Evolutionary conservation across 1,140 invertebrate species (phyloP), one percentile per base, ranked within the genome.

Genomic region (Temnothorax nylanderi): DNA sequence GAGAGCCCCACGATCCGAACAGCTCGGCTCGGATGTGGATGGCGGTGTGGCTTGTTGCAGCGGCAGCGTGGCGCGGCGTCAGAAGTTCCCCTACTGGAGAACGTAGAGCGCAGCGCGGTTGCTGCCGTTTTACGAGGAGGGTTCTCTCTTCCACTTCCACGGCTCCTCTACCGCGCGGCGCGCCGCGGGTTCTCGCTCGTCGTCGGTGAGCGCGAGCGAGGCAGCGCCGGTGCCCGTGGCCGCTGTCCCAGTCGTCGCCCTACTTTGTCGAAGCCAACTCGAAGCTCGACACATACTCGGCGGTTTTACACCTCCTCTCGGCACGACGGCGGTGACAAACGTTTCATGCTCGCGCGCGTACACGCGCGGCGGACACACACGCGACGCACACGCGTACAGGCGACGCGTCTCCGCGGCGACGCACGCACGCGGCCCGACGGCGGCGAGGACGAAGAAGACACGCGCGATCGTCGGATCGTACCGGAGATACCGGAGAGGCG

Each of bases 261-360:
- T 95, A 95, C 95, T 95, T 95, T 94, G 94, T 93, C 94, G 89
- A 94, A 94, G 94, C 94, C 91, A 95, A 94, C 93, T 94, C 93
- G 69, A 72, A 90, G 93, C 92, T 92, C 93, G 91, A 92, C 92
- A 91, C 91, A 92, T 90, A 91, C 90, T 90, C 92, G 92, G 92
- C 77, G 77, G 32, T 26, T 91, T 93, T 91, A 90, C 89, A 91
- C 87, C 91, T 85, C 76, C 80, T 74, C 69, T 67, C 89, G 89
- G 44, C 64, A 87, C 86, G 89, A 90, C 89, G 89, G 80, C 80
- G 81, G 75, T 77, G 86, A 81, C 86, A 88, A 89, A 69, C 87
- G 85, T 89, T 78, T 87, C 64, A 86, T 91, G 51, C 60, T 21
- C 62, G 58, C 77, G 67, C 76, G 58, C 67, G 67, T 47, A 56